A percentile compares a stretch with the other conserved stretches of the same genome.
Conservation (phyloP, 2,113 vertebrate species). For the Microtus ochrogaster region DNA sequence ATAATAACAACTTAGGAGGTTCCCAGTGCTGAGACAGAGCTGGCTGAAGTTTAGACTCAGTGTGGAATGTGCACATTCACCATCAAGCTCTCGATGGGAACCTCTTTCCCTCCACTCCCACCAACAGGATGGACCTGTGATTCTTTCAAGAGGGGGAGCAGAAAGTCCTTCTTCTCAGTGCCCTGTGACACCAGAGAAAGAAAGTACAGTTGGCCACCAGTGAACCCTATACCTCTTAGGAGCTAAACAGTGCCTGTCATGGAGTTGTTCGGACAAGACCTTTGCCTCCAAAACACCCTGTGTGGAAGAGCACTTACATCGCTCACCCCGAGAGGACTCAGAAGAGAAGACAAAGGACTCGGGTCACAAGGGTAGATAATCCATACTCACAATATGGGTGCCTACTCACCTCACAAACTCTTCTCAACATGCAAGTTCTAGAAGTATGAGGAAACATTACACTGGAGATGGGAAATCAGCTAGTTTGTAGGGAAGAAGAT, state of each 20-base stretch:
- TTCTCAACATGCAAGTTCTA: not conserved
- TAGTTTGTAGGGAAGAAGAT: not conserved
- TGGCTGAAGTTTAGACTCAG: constrained; percentile 4
- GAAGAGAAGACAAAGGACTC: not conserved
- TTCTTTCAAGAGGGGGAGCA: not conserved
- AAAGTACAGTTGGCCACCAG: not conserved
- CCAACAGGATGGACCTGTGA: not conserved
- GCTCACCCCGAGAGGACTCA: not conserved
- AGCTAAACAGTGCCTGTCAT: not conserved
- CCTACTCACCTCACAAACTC: not conserved
- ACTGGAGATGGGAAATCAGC: not conserved
- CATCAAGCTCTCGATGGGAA: not conserved
- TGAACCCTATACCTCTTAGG: not conserved
- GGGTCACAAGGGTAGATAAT: not conserved
- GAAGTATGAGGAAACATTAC: not conserved
- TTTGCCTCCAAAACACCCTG: not conserved
- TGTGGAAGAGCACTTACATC: not conserved
- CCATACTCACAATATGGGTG: not conserved
- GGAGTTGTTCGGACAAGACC: not conserved
- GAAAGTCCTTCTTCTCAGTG: not conserved
- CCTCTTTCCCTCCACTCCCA: not conserved
- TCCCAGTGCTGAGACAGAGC: not conserved
- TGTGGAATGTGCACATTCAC: not conserved
- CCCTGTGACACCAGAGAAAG: not conserved
- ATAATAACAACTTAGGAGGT: constrained; percentile 67